phyloP scores from a whole-genome alignment of 2,113 vertebrate species.

The Sapajus apella region DNA sequence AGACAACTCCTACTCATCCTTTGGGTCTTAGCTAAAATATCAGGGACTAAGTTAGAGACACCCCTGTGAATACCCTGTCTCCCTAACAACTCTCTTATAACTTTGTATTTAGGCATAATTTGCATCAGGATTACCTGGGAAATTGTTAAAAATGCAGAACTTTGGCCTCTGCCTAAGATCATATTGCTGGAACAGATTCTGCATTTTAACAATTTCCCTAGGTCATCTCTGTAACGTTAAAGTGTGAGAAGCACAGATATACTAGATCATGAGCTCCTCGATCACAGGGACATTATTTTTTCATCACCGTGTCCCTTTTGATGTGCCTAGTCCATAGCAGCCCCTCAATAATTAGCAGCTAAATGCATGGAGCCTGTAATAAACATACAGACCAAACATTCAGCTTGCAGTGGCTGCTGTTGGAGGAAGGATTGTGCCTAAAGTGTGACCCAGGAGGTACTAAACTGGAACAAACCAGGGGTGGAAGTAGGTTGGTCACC shows the following conservation, averaged over 20 bases:
- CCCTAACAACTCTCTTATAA: neutral
- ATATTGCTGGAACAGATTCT: neutral
- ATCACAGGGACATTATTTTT: neutral
- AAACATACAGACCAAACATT: neutral
- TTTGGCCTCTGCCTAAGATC: neutral
- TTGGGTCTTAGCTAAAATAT: neutral
- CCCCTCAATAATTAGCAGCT: neutral
- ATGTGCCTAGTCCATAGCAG: neutral
- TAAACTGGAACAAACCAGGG: neutral
- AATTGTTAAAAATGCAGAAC: slow-evolving; percentile 8
- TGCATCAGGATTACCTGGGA: neutral
- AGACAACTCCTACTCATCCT: neutral
- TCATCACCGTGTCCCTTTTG: neutral
- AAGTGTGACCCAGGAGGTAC: neutral
- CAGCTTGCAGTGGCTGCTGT: neutral
- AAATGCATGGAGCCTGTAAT: neutral
- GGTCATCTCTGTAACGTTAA: neutral
- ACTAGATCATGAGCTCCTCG: neutral
- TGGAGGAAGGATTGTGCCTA: neutral
- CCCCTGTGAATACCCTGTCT: neutral
- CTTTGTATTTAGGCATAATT: neutral
- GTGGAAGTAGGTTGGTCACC: neutral
- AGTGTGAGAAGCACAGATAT: neutral
- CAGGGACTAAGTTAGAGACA: neutral
- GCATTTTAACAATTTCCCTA: neutral